Conservation (phyloP, 2,888 invertebrate species). For the Torymus texanus region DNA sequence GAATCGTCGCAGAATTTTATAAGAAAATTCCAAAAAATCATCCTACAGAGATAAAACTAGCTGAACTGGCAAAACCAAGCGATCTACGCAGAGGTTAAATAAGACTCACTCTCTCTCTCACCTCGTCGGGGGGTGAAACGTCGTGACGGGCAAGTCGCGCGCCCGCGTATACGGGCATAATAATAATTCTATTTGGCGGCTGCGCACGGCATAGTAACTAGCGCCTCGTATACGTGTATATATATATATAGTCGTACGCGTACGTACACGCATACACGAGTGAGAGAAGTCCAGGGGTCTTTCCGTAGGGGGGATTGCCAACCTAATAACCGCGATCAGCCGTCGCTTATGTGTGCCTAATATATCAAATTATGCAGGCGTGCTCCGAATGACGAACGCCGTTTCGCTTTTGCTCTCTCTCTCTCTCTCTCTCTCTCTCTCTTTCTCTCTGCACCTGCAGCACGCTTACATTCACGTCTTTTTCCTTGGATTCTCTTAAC, state of each 20-base stretch:
- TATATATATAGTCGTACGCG: no score
- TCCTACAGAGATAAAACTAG: no score
- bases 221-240: conserved; percentile 36
- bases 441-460: background rate
- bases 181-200: conserved; percentile 72
- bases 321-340: conserved; percentile 74
- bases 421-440: background rate
- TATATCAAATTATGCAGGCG: conserved; percentile 72
- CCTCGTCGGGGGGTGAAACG: background rate
- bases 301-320: conserved; percentile 63
- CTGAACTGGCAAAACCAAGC: no score
- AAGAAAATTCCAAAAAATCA: no score
- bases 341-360: conserved; percentile 73
- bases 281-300: conserved; percentile 52
- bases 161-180: conserved; percentile 67
- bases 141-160: conserved; percentile 43
- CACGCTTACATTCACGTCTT: no score
- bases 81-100: background rate
- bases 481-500: no score
- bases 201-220: conserved; percentile 72
- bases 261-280: conserved; percentile 40
- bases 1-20: no score
- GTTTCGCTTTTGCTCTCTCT: background rate
- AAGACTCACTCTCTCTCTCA: background rate
- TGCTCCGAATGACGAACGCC: conserved; percentile 65